Conservation (phyloP, 2,797 vertebrate genomes). For the Enteromius viviparus region DNA sequence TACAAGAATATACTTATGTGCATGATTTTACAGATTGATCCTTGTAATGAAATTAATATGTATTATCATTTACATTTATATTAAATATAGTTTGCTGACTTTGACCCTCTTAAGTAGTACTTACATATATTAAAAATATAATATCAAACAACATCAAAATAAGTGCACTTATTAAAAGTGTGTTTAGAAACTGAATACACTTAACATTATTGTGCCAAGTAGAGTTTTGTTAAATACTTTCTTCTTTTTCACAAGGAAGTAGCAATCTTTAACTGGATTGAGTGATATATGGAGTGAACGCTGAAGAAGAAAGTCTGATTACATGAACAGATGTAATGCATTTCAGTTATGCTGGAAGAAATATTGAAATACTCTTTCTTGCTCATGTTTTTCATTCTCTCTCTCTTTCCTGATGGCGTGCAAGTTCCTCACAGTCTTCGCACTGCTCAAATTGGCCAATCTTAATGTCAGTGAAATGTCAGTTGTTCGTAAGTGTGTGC, state of each 20-base stretch:
- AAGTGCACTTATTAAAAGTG: not conserved
- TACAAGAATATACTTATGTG: not conserved
- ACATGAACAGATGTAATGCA: not conserved
- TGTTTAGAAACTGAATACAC: not conserved
- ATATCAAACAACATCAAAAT: not conserved
- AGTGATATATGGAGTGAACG: not conserved
- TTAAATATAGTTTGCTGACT: not conserved
- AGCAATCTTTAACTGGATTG: not conserved
- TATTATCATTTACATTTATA: not conserved
- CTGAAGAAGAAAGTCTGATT: not conserved
- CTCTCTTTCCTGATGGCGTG: constrained; percentile 67
- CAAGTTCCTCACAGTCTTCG: constrained; percentile 71
- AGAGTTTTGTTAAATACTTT: not conserved
- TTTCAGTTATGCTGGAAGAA: constrained; percentile 30
- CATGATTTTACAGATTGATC: too few species aligned
- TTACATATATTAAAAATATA: not conserved
- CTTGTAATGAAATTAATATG: not conserved
- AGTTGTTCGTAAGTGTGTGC: constrained; percentile 82
- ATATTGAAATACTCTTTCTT: constrained; percentile 48
- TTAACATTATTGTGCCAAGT: not conserved
- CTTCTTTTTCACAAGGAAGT: not conserved
- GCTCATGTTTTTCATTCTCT: constrained; percentile 55
- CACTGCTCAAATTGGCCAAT: constrained; percentile 83
- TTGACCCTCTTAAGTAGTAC: not conserved
- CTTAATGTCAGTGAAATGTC: constrained; percentile 87